These are phyloP conservation scores for Petroica traversi DNA, from an alignment of 2,113 vertebrate genomes.

Conservation along the genomic window DNA sequence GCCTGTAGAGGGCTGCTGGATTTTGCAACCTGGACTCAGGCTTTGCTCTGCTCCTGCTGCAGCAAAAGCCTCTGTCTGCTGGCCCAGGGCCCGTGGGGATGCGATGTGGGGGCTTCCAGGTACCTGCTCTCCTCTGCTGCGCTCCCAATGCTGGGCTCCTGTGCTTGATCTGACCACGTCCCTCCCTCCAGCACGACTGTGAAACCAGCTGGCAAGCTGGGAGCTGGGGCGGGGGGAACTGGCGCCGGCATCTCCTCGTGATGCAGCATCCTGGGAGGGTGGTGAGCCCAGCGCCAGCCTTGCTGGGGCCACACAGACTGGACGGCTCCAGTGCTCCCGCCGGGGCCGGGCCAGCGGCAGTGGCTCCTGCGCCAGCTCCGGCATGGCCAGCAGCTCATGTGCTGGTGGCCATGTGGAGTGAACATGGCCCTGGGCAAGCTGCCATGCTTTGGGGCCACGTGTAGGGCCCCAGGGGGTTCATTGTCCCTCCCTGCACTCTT, in stretches of 20 bases:
- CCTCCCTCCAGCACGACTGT: not conserved
- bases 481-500: not conserved
- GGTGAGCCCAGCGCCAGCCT: not conserved
- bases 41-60: not conserved
- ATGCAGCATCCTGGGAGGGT: slow-evolving; percentile 29
- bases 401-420: not conserved
- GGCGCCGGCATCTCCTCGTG: slow-evolving; percentile 16
- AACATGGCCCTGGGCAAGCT: not conserved
- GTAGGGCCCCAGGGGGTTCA: not conserved
- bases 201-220: not conserved
- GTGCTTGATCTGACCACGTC: not conserved
- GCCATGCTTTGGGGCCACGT: not conserved
- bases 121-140: not conserved
- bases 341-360: not conserved
- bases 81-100: fast-evolving
- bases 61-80: not conserved
- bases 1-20: not conserved
- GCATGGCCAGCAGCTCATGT: not conserved
- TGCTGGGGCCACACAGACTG: not conserved
- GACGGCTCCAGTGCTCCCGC: not conserved
- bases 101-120: not conserved
- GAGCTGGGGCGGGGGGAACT: not conserved
- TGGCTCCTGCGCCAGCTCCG: not conserved
- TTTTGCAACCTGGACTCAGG: not conserved
- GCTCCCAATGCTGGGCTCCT: not conserved